Base-by-base conservation (phyloP, 2,797 vertebrate species). In the Bradypus variegatus region DNA sequence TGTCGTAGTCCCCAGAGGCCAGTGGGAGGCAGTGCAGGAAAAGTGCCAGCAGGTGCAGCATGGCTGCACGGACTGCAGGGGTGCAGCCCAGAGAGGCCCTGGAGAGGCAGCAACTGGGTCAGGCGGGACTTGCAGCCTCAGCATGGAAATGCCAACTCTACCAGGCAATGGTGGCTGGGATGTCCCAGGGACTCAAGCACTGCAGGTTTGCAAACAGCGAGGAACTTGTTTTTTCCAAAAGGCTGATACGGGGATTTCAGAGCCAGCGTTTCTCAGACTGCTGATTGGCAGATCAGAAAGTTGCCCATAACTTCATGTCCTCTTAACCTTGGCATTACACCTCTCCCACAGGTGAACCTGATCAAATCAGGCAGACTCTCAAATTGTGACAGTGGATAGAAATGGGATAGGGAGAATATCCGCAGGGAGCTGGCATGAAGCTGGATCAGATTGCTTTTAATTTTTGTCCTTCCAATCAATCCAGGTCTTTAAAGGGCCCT, bases 1-100 rank as follows among this genome's bases (percentile, higher is more conserved):
- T 98, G 96, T 99, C 98, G 94, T 99, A 99, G 97, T 99, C 98
- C 97, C 98, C 98, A 97, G 97, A 96, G 86, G 98, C 97, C 97
- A 97, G 97, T 81, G 98, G 97, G 95, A 98, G 96, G 96, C 97
- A 98, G 96, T 97, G 98, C 97, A 98, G 95, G 95, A 98, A 92
- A 96, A 98, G 95, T 3, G 95, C 97, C 80, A 97, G 97, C 97
- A 98, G 97, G 94, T 92, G 97, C 97, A 98, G 98, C 99, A 99
- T 99, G 98, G 98, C 98, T 97, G 96, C 73, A 67, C 95, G 21
- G 48, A 92, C 90, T 8, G 62, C 77, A 75, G 94, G 94, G 95
- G 94, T 3, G 65, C 82, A 25, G 95, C 62, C 96, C 94, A 0
- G 93, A 78, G 94, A 96, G 96, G 97, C 97, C 97, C 94, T 50